Evolutionary conservation across 1,140 invertebrate species (phyloP).

Genomic region (Phortica variegata): DNA sequence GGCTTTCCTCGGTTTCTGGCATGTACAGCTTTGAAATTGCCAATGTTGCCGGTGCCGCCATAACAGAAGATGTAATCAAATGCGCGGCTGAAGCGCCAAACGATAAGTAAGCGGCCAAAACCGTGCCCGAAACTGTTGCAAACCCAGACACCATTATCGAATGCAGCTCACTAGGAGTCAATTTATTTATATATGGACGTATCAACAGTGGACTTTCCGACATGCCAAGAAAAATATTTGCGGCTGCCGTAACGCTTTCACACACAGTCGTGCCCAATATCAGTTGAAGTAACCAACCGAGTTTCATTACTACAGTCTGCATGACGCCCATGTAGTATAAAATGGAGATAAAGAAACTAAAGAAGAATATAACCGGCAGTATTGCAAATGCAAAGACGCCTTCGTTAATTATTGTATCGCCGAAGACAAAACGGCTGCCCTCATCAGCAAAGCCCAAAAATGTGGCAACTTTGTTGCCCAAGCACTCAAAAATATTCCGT

Average conservation of each 20-base stretch:
- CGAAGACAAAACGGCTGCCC: constrained; percentile 86
- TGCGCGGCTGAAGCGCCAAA: constrained; percentile 84
- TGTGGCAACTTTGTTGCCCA: constrained; percentile 75
- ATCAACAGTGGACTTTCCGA: constrained; percentile 88
- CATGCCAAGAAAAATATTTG: constrained; percentile 89
- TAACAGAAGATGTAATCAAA: constrained; percentile 87
- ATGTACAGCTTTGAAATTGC: constrained; percentile 87
- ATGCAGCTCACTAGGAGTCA: constrained; percentile 90
- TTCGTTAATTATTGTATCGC: constrained; percentile 64
- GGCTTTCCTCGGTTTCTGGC: constrained; percentile 81
- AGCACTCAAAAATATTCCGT: constrained; percentile 73
- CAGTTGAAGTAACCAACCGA: constrained; percentile 74
- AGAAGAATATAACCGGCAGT: constrained; percentile 86
- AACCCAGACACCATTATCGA: constrained; percentile 92
- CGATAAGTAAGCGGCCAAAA: constrained; percentile 87
- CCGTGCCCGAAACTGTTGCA: constrained; percentile 89
- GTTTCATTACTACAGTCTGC: constrained; percentile 81
- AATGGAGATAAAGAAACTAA: constrained; percentile 84
- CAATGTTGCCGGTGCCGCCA: constrained; percentile 91
- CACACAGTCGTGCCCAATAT: constrained; percentile 85
- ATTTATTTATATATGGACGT: constrained; percentile 72
- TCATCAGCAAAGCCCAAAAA: constrained; percentile 78
- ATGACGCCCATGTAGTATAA: constrained; percentile 85
- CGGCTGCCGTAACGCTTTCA: constrained; percentile 87
- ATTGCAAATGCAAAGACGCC: constrained; percentile 80